These are phyloP conservation scores for Lysiphlebus fabarum DNA, from an alignment of 1,140 invertebrate genomes.

Conservation along the genomic window DNA sequence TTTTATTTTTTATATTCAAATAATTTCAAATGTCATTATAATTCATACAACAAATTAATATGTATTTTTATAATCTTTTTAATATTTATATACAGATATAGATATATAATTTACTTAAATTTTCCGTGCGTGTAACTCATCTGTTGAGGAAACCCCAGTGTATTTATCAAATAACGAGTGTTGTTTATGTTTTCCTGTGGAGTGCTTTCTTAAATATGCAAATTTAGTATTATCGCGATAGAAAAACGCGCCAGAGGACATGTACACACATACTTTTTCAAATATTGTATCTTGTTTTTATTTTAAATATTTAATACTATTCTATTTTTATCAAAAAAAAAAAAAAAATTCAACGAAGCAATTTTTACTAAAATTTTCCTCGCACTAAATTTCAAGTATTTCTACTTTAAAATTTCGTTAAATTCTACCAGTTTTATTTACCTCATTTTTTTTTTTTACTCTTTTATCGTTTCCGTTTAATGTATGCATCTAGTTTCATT, in stretches of 20 bases:
- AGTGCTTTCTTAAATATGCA: slow-evolving; percentile 50
- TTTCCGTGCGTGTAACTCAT: slow-evolving; percentile 45
- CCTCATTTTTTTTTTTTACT: neutral
- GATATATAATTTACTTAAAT: slow-evolving; percentile 40
- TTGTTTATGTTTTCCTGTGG: slow-evolving; percentile 52
- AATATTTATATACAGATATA: neutral
- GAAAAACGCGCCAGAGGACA: slow-evolving; percentile 21
- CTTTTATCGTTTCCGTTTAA: neutral
- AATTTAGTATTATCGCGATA: slow-evolving; percentile 50
- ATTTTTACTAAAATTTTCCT: neutral
- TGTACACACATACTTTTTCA: slow-evolving; percentile 6
- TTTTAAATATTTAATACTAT: slow-evolving; percentile 5
- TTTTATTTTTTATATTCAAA: too few species aligned
- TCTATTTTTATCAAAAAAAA: slow-evolving; percentile 9
- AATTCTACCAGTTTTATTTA: too few species aligned
- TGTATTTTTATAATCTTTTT: too few species aligned
- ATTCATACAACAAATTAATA: too few species aligned
- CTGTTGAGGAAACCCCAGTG: slow-evolving; percentile 40
- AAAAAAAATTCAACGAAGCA: too few species aligned
- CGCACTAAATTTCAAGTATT: too few species aligned
- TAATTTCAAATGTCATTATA: too few species aligned
- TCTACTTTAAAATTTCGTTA: too few species aligned
- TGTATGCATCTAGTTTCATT: too few species aligned
- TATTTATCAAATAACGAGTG: slow-evolving; percentile 33
- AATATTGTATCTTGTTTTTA: slow-evolving; percentile 2